A percentile compares a stretch with the other conserved stretches of the same genome.
Conservation (phyloP, 2,113 vertebrate genomes). For the Papio anubis region DNA sequence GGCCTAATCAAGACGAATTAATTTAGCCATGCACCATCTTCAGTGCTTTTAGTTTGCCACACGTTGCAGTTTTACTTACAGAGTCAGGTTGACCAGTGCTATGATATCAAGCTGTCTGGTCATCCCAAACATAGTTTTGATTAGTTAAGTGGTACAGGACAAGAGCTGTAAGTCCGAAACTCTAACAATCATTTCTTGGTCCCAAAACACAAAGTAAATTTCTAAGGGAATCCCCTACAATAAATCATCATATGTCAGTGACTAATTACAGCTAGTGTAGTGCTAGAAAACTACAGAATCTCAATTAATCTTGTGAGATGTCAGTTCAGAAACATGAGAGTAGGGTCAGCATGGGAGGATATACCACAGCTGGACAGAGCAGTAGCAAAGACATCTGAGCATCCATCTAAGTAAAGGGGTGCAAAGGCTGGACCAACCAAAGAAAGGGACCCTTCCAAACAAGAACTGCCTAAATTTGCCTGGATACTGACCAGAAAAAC, state of each 20-base stretch:
- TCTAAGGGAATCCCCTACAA: slow-evolving; percentile 28
- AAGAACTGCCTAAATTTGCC: not conserved
- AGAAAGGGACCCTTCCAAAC: not conserved
- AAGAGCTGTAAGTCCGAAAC: not conserved
- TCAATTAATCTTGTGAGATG: not conserved
- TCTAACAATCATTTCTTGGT: not conserved
- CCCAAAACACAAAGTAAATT: slow-evolving; percentile 33
- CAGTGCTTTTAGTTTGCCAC: not conserved
- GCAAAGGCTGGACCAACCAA: not conserved
- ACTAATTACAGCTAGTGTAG: not conserved
- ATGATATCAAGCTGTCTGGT: not conserved
- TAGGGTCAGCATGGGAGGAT: too few relatives aligned
- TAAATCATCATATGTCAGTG: slow-evolving; percentile 49
- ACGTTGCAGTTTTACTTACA: not conserved
- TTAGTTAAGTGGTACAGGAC: not conserved
- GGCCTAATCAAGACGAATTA: not conserved
- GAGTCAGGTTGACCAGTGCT: not conserved
- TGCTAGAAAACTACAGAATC: not conserved
- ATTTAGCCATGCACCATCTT: not conserved
- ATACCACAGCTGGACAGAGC: not conserved
- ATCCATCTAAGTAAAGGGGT: not conserved
- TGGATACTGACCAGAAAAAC: not conserved
- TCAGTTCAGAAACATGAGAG: not conserved
- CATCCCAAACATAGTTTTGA: not conserved
- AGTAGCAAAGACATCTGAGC: too few relatives aligned